These are phyloP conservation scores for Arge pagana DNA, from an alignment of 2,888 invertebrate species.

Conservation along the genomic window DNA sequence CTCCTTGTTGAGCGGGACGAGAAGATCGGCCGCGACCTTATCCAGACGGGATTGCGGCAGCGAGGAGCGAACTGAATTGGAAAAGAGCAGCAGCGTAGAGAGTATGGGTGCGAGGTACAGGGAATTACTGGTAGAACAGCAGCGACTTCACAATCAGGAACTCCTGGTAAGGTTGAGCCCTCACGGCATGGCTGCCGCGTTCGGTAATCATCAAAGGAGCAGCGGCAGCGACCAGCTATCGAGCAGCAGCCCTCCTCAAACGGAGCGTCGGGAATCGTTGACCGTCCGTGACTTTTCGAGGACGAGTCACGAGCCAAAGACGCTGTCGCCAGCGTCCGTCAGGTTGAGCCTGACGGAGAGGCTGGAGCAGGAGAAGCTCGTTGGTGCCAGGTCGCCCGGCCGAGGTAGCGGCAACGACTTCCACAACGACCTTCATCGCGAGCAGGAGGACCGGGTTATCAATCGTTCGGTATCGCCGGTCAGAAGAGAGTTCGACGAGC, in stretches of 20 bases:
- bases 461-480: constrained; percentile 50
- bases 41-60: constrained; percentile 11
- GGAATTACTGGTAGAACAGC: constrained; percentile 49
- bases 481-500: constrained; percentile 47
- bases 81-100: constrained; percentile 48
- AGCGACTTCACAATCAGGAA: constrained; percentile 49
- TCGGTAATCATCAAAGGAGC: constrained; percentile 39
- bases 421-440: constrained; percentile 32
- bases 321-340: constrained; percentile 44
- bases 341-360: constrained; percentile 36
- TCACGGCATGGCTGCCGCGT: constrained; percentile 41
- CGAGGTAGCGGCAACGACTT: constrained; percentile 40
- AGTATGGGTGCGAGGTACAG: constrained; percentile 41
- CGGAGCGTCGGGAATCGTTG: constrained; percentile 42
- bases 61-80: constrained; percentile 29
- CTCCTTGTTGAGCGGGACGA: constrained; percentile 62
- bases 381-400: constrained; percentile 24
- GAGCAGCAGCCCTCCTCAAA: constrained; percentile 31
- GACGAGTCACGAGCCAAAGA: constrained; percentile 43
- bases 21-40: constrained; percentile 31
- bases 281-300: constrained; percentile 53
- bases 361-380: constrained; percentile 32
- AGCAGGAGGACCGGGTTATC: constrained; percentile 31
- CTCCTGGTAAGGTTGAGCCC: constrained; percentile 50
- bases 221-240: constrained; percentile 21